Conservation (phyloP, 2,113 vertebrate genomes). For the Ceyx melanurus region DNA sequence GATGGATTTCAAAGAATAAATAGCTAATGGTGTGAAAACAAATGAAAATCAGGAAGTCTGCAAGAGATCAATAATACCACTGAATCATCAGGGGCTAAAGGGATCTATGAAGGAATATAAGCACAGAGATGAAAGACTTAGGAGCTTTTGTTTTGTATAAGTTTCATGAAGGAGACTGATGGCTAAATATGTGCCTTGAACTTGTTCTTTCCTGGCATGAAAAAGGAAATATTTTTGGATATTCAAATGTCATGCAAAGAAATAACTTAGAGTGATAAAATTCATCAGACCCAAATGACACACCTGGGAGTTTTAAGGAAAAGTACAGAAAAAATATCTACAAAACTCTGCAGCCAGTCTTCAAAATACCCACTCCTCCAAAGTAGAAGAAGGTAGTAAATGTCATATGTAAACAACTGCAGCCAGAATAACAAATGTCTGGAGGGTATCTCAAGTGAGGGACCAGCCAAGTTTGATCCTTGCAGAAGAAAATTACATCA, state of each 20-base stretch:
- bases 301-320: not conserved
- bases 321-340: not conserved
- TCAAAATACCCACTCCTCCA: not conserved
- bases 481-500: not conserved
- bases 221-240: not conserved
- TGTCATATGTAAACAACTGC: not conserved
- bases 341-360: not conserved
- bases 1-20: slow-evolving; percentile 8
- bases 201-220: not conserved
- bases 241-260: slow-evolving; percentile 10
- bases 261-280: not conserved
- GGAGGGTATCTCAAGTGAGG: not conserved
- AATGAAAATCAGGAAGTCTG: not conserved
- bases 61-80: not conserved
- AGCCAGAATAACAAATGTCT: not conserved
- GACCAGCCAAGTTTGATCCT: not conserved
- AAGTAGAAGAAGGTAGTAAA: not conserved
- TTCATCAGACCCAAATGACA: not conserved
- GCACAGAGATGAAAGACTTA: not conserved
- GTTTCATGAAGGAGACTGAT: not conserved
- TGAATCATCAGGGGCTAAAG: not conserved
- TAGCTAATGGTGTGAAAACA: slow-evolving; percentile 16
- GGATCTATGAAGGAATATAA: not conserved
- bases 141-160: not conserved
- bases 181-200: not conserved